phyloP scores from a whole-genome alignment of 2,888 invertebrate genomes.

The Aleiodes testaceus region DNA sequence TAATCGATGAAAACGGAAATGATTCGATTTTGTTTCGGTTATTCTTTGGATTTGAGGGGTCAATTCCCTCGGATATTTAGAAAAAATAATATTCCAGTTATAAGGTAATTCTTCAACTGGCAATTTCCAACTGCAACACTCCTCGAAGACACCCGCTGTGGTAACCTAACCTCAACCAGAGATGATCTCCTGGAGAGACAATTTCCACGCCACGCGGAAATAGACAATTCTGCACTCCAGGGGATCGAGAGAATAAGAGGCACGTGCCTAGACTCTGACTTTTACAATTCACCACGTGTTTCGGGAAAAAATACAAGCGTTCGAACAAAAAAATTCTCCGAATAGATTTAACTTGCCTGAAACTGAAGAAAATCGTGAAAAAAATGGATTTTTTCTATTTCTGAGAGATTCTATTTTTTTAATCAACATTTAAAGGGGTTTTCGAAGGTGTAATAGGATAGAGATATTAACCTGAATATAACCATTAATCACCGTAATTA shows the following conservation, averaged over 20 bases:
- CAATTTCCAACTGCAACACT: neutral
- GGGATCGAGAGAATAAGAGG: slow-evolving; percentile 52
- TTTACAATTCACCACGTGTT: slow-evolving; percentile 15
- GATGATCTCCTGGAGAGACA: slow-evolving; percentile 57
- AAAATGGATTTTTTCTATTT: neutral
- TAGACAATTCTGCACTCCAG: slow-evolving; percentile 54
- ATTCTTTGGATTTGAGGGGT: no score
- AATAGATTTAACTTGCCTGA: neutral
- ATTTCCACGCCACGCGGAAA: slow-evolving; percentile 53
- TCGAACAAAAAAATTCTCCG: slow-evolving; percentile 8
- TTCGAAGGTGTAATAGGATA: no score
- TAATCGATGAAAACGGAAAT: no score
- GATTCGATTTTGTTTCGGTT: no score
- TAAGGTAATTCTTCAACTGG: no score
- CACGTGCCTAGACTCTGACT: slow-evolving; percentile 11
- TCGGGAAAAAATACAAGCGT: no score
- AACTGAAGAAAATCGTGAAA: neutral
- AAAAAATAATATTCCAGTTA: neutral
- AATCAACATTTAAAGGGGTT: no score
- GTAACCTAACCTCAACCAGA: slow-evolving; percentile 51
- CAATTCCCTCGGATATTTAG: neutral
- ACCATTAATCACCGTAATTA: slow-evolving; percentile 25
- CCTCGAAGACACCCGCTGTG: slow-evolving; percentile 20
- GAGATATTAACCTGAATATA: neutral
- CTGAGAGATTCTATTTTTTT: no score